Base-by-base conservation (phyloP, 2,113 vertebrate genomes). In the Lontra canadensis region DNA sequence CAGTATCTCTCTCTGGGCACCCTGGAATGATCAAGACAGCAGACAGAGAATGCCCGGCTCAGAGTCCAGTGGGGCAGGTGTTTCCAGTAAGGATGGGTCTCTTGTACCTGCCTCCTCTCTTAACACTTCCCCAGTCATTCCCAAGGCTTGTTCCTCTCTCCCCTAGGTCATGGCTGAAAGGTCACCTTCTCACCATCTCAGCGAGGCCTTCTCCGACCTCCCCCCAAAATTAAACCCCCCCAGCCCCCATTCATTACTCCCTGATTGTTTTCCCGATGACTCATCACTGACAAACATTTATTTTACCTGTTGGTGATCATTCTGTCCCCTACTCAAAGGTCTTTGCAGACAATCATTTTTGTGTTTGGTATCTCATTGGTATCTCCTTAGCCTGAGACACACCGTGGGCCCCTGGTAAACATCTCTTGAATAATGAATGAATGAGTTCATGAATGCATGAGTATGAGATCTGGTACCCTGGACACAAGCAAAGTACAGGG, bases 21-120 rank as follows among this genome's bases (percentile, higher is more conserved):
- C 17, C 79, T 63, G 29, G 34, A 26, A 34, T 0, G 49, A 65
- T 10, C 6, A 15, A 25, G 52, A 52, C 14, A 13, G 14, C 13
- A 3, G 31, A 23, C 0, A 49, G 20, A 73, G 31, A 7, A 36
- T 2, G n/a, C 4, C 63, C 1, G 0, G 23, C 3, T 49, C 49
- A n/a, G 67, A 59, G 49, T 4, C 49, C 49, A 52, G 34, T 7
- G 8, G 0, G 36, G 21, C 44, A 67, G 21, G 12, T n/a, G 34
- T 29, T 69, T 69, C 63, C 17, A 15, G 57, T 4, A n/a, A 42
- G 36, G 29, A 4, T 31, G 21, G 31, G 34, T 29, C 44, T 65
- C n/a, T 18, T 9, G 44, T 47, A 83, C 4, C 47, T n/a, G 42
- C 65, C 42, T 59, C 7, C 59, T 21, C 69, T 47, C 85, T 74